These are phyloP conservation scores for Subacronicta megacephala DNA, from an alignment of 2,888 invertebrate species.

Conservation along the genomic window DNA sequence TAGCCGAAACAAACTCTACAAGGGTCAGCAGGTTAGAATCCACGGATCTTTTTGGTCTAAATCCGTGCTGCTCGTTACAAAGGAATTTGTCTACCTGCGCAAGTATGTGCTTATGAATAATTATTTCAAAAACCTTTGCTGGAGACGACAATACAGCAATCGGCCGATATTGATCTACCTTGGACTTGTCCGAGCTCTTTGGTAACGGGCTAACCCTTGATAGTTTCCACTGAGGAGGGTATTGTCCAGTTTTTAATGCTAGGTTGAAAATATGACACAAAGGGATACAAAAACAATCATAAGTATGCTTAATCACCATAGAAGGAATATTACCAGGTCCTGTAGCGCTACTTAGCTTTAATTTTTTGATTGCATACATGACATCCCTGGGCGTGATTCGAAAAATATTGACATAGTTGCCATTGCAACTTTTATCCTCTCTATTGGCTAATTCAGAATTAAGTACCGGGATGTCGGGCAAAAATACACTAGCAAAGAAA, in stretches of 20 bases:
- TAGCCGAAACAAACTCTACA: not conserved
- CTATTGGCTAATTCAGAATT: no score
- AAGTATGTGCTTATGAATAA: not conserved
- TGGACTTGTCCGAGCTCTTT: not conserved
- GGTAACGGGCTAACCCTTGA: conserved; percentile 3
- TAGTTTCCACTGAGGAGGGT: not conserved
- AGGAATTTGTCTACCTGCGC: not conserved
- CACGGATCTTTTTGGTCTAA: conserved; percentile 1
- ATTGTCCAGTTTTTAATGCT: not conserved
- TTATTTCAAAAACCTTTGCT: not conserved
- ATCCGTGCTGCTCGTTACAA: not conserved
- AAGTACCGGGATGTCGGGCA: no score
- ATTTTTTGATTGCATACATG: not conserved
- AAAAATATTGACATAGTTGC: no score
- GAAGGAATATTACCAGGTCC: not conserved
- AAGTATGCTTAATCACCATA: not conserved
- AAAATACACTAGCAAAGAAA: no score
- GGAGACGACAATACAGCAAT: conserved; percentile 2
- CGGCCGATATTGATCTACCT: conserved; percentile 1
- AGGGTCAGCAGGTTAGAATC: not conserved
- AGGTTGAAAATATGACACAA: conserved; percentile 6
- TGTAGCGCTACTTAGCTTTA: not conserved
- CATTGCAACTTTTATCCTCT: not conserved
- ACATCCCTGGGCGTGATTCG: not conserved
- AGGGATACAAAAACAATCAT: not conserved